Evolutionary conservation across 2,113 vertebrate genomes (phyloP).

Genomic region (Ceyx cyanopectus): DNA sequence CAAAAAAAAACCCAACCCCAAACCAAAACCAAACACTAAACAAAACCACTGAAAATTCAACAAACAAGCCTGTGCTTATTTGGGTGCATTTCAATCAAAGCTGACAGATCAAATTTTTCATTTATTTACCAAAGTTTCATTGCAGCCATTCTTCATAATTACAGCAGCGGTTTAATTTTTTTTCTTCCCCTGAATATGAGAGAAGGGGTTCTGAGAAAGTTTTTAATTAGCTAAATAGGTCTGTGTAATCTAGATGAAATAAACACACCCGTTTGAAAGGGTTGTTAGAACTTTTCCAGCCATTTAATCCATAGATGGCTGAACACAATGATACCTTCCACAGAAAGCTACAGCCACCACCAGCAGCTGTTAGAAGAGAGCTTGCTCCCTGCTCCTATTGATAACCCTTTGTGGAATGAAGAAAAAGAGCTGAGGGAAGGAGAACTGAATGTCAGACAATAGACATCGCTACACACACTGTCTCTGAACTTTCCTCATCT

Average conservation of each 20-base stretch:
- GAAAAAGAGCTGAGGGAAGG: constrained; percentile 79
- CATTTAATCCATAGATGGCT: constrained; percentile 69
- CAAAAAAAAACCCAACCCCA: not conserved
- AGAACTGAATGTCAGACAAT: constrained; percentile 87
- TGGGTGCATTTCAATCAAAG: not conserved
- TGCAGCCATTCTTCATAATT: constrained; percentile 48
- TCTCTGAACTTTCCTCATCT: constrained; percentile 86
- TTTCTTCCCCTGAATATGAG: constrained; percentile 11
- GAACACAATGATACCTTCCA: constrained; percentile 72
- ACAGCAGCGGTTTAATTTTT: constrained; percentile 24
- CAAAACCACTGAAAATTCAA: constrained; percentile 3
- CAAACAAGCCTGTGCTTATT: constrained; percentile 3
- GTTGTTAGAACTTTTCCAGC: constrained; percentile 76
- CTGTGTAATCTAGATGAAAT: constrained; percentile 71
- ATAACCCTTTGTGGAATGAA: constrained; percentile 84
- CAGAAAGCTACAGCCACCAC: constrained; percentile 72
- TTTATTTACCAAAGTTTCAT: constrained; percentile 55
- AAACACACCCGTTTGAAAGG: constrained; percentile 75
- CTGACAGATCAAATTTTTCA: constrained; percentile 17
- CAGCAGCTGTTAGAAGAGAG: constrained; percentile 78
- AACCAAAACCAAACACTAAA: not conserved
- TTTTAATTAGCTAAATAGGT: constrained; percentile 68
- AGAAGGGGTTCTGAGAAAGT: constrained; percentile 61
- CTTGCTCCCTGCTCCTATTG: constrained; percentile 79
- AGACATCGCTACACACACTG: constrained; percentile 79